These are phyloP conservation scores for Frankliniella fusca DNA, from an alignment of 2,888 invertebrate species.

Conservation along the genomic window DNA sequence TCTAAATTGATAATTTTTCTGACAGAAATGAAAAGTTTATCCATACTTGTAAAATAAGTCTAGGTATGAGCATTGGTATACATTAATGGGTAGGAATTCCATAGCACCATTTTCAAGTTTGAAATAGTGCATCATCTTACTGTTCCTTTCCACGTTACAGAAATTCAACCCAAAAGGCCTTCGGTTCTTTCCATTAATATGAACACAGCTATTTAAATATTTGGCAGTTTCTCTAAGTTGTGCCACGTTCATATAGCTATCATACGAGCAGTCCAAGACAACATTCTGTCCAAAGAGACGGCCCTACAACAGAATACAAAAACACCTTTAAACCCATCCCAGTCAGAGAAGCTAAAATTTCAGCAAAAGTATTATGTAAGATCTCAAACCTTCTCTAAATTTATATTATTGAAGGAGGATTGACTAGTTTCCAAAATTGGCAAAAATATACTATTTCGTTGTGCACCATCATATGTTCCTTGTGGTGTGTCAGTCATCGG, in stretches of 20 bases:
- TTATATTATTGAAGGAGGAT: neutral
- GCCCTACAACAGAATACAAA: neutral
- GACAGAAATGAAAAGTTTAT: neutral
- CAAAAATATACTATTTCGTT: neutral
- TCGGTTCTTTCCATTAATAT: neutral
- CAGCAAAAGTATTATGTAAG: neutral
- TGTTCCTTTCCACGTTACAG: neutral
- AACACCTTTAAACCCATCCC: neutral
- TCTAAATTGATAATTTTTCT: neutral
- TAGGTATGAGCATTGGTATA: neutral
- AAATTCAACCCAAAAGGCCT: neutral
- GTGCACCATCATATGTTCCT: neutral
- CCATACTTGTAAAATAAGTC: neutral
- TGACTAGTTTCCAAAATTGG: neutral
- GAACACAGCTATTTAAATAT: neutral
- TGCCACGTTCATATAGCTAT: neutral
- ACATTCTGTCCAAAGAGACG: neutral
- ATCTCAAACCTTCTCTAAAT: neutral
- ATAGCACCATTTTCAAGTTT: neutral
- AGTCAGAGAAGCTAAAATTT: neutral
- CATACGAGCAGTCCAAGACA: neutral
- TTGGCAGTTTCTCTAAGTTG: neutral
- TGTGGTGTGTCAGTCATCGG: neutral
- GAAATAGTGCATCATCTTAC: neutral
- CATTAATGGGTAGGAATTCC: neutral